Conservation (phyloP, 2,888 invertebrate genomes). For the Meiosimyza platycephala region DNA sequence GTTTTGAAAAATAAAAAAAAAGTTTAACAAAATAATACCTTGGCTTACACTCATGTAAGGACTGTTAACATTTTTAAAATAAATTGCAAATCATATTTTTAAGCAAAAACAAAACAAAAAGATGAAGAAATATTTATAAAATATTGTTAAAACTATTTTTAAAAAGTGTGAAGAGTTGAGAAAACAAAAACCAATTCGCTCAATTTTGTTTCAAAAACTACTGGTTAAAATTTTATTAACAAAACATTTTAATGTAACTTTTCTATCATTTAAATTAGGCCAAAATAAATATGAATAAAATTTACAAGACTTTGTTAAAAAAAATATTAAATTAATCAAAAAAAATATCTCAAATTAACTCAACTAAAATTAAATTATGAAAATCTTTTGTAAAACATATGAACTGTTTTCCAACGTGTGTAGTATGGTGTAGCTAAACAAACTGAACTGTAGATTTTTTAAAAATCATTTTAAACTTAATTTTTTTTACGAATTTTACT, state of each 20-base stretch:
- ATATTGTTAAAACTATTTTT: not conserved
- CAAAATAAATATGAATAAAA: not conserved
- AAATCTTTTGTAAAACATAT: not conserved
- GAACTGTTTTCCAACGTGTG: too few species aligned
- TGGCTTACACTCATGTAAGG: constrained; percentile 5
- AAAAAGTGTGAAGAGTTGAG: not conserved
- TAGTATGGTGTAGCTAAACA: too few species aligned
- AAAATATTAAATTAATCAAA: not conserved
- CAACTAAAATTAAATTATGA: not conserved
- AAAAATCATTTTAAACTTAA: too few species aligned
- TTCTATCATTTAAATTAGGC: not conserved
- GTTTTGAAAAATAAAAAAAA: too few species aligned
- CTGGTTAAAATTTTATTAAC: not conserved
- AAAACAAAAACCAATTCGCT: not conserved
- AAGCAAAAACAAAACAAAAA: not conserved
- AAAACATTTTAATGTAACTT: not conserved
- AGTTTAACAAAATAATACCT: not conserved
- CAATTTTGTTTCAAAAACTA: not conserved
- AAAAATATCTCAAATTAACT: not conserved
- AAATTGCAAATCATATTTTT: constrained; percentile 4
- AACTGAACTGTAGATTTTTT: too few species aligned
- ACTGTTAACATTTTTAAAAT: constrained; percentile 6
- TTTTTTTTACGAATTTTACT: too few species aligned
- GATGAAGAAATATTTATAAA: not conserved
- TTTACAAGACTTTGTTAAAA: not conserved